Base-by-base conservation (phyloP, 2,113 vertebrate species). In the Gopherus evgoodei region DNA sequence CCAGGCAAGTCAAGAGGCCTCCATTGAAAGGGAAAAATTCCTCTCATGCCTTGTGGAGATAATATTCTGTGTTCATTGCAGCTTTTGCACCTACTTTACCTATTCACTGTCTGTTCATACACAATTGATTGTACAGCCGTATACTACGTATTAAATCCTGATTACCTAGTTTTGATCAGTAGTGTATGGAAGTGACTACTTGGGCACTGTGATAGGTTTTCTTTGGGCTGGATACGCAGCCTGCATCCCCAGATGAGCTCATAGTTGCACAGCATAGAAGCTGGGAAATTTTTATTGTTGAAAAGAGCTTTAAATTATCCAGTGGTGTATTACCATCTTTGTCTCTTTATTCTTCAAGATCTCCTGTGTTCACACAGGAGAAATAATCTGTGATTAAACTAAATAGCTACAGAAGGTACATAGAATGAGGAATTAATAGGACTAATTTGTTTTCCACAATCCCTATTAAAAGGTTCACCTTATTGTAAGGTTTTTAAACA, bases 331-430 rank as follows among this genome's bases (percentile, higher is more conserved):
- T 94, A 97, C 95, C 96, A 94, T 97, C 72, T 93, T 93, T 88
- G 79, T 5, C 59, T 16, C 1, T 31, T 72, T 88, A 35, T 7
- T 2, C 1, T 78, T 81, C 93, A 94, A 96, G 86, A 95, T 93
- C 79, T 57, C 95, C 96, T 91, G 16, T 95, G 86, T 6, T 0
- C 83, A 80, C 90, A 59, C 11, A 95, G 89, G 91, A 91, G 29
- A 96, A 96, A 96, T 96, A 96, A 97, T 97, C 94, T 90, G 69
- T 24, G 95, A 96, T 97, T 97, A 88, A 95, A 96, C 86, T 76
- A 93, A 95, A 96, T 56, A 54, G 83, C n/a, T 95, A n/a, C 85
- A 95, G 81, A 96, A 96, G 69, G 94, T 95, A 94, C 93, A 87
- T 24, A 84, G 95, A 94, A 59, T 50, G 50, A 86, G 85, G 89